Percentiles rank a stretch among this genome's conserved stretches.
These are phyloP conservation scores for Drosophila eugracilis DNA, from an alignment of 1,140 invertebrate species.

Conservation along the genomic window DNA sequence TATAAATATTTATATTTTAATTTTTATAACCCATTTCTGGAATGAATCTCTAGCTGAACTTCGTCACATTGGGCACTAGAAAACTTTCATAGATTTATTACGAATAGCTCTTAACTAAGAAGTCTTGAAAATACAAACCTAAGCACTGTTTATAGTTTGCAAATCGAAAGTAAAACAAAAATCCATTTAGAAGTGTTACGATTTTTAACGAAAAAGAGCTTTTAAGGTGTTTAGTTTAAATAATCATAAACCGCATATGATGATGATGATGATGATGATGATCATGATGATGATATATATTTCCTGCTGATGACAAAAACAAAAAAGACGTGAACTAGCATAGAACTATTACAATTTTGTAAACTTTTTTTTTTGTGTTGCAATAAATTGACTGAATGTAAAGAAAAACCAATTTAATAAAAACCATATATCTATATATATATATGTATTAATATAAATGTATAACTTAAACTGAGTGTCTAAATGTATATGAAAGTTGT, in stretches of 20 bases:
- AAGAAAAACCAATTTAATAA: conserved; percentile 37
- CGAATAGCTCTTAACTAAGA: too few relatives aligned
- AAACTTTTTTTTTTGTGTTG: conserved; percentile 55
- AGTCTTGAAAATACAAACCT: conserved; percentile 3
- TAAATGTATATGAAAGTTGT: conserved; percentile 66
- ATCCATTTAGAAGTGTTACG: conserved; percentile 27
- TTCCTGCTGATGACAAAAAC: conserved; percentile 13
- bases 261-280: too few relatives aligned
- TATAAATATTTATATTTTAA: conserved; percentile 11
- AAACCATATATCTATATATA: conserved; percentile 36
- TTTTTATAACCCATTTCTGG: conserved; percentile 8
- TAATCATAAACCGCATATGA: conserved; percentile 8
- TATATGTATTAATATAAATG: conserved; percentile 17
- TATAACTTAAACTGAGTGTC: conserved; percentile 56
- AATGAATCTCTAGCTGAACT: conserved; percentile 32
- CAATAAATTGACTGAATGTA: conserved; percentile 79
- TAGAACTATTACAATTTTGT: conserved; percentile 12
- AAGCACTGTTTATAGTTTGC: conserved; percentile 53
- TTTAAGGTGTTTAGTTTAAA: conserved; percentile 39
- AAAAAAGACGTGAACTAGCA: conserved; percentile 23
- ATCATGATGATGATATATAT: too few relatives aligned
- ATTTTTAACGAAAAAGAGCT: conserved; percentile 38
- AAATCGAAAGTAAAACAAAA: conserved; percentile 9
- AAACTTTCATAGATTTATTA: conserved; percentile 21
- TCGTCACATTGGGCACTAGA: conserved; percentile 1